Base-by-base conservation (phyloP, 2,797 vertebrate genomes). In the Clamator glandarius region DNA sequence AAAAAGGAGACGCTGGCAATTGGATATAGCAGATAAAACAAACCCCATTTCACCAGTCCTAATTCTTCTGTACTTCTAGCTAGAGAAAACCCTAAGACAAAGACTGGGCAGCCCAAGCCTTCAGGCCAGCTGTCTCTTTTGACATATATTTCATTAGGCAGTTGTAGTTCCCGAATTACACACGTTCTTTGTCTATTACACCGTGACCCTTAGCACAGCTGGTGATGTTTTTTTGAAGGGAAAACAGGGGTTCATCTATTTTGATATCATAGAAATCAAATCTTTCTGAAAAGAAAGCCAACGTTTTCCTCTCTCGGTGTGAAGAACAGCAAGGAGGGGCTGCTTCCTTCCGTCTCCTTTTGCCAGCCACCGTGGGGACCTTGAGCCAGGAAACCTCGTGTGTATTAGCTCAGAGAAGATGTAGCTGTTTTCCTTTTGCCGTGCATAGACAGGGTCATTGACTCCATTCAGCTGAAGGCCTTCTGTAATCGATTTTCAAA, bases 91-190 rank as follows among this genome's bases (percentile, higher is more conserved):
- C 87, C 88, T 88, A 96, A 94, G 96, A 93, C 70, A 96, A 86
- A 95, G 80, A 42, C 12, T 35, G 77, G 79, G 87, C 89, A 79
- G 82, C 84, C 79, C 62, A 42, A 35, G 92, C 89, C 94, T 93
- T 35, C 44, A 61, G 96, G 94, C 93, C 90, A 93, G 87, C 87
- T 95, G 91, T 93, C 96, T 95, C 80, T 95, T 94, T 96, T 97
- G 96, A 96, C 92, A 23, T 84, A 7, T 90, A 96, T 96, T 94
- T 84, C 89, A 92, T 77, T 26, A 79, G 92, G 95, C 89, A 93
- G 91, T 93, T 93, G 92, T n/a, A 93, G 93, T 29, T 95, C 76
- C 89, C 81, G 94, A 89, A 89, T 94, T 93, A 84, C 89, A 51
- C 87, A 91, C 1, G 6, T 95, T 92, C 94, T 89, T 91, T 86